Evolutionary conservation across 64 coral and sea anemone genomes (phyloP).

Genomic region (Dendrophyllia cribrosa): DNA sequence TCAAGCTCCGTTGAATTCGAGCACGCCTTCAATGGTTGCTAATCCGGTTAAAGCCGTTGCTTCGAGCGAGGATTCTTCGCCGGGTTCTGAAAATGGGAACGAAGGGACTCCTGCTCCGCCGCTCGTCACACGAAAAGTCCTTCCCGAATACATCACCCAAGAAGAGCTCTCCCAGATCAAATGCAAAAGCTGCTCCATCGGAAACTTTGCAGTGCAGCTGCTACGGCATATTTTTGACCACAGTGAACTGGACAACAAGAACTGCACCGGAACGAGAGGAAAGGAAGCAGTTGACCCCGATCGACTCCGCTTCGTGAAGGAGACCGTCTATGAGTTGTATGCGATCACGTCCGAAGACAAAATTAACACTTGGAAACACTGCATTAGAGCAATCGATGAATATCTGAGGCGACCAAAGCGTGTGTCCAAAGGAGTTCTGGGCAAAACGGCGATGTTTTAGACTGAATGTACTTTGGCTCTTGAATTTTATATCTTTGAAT

Average conservation of each 20-base stretch:
- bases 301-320: conserved; percentile 82
- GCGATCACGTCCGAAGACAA: conserved; percentile 75
- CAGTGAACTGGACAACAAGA: conserved; percentile 76
- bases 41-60: conserved; percentile 35
- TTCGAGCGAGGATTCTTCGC: conserved; percentile 43
- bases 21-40: conserved; percentile 36
- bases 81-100: conserved; percentile 33
- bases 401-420: conserved; percentile 87
- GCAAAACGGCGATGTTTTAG: conserved; percentile 20
- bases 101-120: conserved; percentile 55
- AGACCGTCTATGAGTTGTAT: conserved; percentile 85
- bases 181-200: conserved; percentile 91
- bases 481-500: neutral
- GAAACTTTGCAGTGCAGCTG: conserved; percentile 91
- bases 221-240: conserved; percentile 77
- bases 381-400: conserved; percentile 92
- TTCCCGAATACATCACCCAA: conserved; percentile 33
- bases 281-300: conserved; percentile 84
- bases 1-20: conserved; percentile 41
- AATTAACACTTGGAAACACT: conserved; percentile 89
- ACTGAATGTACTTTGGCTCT: neutral
- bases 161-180: conserved; percentile 87
- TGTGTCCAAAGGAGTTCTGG: neutral
- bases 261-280: conserved; percentile 87
- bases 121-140: conserved; percentile 41